Base-by-base conservation (phyloP, 2,888 invertebrate species). In the Unio pictorum region DNA sequence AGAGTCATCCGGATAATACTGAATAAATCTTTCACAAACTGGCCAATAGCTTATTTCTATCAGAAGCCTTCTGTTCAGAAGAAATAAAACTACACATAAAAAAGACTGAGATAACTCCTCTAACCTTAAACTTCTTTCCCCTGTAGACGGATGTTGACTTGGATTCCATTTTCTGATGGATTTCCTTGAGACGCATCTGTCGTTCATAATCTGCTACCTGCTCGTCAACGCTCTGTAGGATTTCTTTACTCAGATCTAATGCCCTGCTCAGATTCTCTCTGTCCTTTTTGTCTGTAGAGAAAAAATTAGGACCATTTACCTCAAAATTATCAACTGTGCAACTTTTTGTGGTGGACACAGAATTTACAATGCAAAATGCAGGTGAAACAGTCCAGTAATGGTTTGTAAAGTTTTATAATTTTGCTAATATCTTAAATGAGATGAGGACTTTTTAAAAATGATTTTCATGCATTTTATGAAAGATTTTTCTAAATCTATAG, bases 191-290 rank as follows among this genome's bases (percentile, higher is more conserved):
- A 20, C 96, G 92, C 88, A 96, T 95, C 82, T 96, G 95, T 69
- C 95, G 93, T 88, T 97, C 96, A 83, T 96, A 96, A 68, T 96
- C 95, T 0, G 96, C 97, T 54, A 98, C 97, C 88, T 96, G 95
- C 55, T 95, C 94, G 90, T 98, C 95, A 0, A 98, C 96, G 89
- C 95, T 95, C 0, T 95, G 94, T 79, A 98, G 92, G 77, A 98
- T 95, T 84, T 95, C 95, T 91, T 96, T 96, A 45, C 96, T 95
- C 69, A 95, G 92, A 67, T 93, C 93, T 57, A 96, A 90, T 1
- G 96, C 95, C 88, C 93, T 94, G 77, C 94, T 94, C 73, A 98
- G 89, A 79, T 94, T 92, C 81, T 95, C 95, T 76, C 94, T 93
- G 89, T 98, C 97, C 68, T 92, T 91, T 83, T 94, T 93, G 86